These are phyloP conservation scores for Piscicola geometra DNA, from an alignment of 2,888 invertebrate genomes.

Conservation along the genomic window DNA sequence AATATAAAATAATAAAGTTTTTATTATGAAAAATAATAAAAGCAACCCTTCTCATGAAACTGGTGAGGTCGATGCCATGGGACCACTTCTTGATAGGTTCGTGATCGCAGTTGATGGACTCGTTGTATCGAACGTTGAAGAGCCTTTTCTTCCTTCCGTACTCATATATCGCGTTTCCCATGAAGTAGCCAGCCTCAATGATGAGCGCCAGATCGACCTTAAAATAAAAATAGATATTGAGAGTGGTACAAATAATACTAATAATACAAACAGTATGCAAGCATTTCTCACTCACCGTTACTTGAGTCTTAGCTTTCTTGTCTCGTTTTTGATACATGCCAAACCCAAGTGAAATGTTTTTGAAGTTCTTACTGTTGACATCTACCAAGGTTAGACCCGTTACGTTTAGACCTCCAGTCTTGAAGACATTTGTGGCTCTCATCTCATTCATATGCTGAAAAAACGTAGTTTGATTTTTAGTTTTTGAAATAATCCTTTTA, in stretches of 20 bases:
- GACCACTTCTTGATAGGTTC: constrained; percentile 59
- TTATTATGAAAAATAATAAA: background rate
- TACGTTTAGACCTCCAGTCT: constrained; percentile 41
- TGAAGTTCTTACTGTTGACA: constrained; percentile 58
- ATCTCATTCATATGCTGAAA: constrained; percentile 41
- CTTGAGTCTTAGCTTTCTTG: background rate
- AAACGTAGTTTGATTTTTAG: too few relatives aligned
- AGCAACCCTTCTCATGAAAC: constrained; percentile 31
- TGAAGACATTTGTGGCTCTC: constrained; percentile 31
- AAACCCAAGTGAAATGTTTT: background rate
- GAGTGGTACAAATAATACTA: too few relatives aligned
- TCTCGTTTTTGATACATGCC: background rate
- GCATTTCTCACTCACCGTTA: background rate
- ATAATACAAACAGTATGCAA: too few relatives aligned
- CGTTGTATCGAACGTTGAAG: constrained; percentile 5
- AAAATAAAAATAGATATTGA: background rate
- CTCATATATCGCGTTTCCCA: constrained; percentile 23
- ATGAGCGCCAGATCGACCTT: constrained; percentile 36
- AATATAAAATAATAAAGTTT: too few relatives aligned
- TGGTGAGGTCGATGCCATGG: constrained; percentile 35
- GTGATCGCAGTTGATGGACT: constrained; percentile 37
- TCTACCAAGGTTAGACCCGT: constrained; percentile 41
- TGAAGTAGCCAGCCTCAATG: constrained; percentile 25
- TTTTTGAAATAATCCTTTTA: too few relatives aligned
- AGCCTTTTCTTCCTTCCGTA: background rate